Percentiles rank a stretch among this genome's conserved stretches.
Conservation (phyloP, 2,113 vertebrate species). For the Haemorhous mexicanus region DNA sequence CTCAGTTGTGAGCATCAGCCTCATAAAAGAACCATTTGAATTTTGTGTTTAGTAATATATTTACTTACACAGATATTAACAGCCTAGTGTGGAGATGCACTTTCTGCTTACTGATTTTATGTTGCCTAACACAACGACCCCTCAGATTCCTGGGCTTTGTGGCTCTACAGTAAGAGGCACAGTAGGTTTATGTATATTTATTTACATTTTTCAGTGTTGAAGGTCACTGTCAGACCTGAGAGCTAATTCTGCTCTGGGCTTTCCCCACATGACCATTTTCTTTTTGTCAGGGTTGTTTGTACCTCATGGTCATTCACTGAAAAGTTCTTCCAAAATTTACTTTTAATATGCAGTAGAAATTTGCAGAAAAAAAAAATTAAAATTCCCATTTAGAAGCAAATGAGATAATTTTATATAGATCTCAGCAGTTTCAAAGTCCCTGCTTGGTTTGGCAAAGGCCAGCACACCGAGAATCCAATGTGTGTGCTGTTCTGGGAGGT, state of each 20-base stretch:
- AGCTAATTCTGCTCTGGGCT: background rate
- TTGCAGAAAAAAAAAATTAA: background rate
- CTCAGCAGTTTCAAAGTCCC: background rate
- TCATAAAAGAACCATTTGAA: background rate
- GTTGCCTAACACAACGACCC: background rate
- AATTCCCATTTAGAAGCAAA: background rate
- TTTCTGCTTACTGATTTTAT: background rate
- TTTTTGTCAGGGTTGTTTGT: background rate
- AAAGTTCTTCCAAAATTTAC: background rate
- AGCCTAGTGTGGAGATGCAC: background rate
- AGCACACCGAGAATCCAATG: rapidly evolving
- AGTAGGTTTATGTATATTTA: background rate
- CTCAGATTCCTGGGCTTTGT: background rate
- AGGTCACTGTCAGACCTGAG: background rate
- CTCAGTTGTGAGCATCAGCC: background rate
- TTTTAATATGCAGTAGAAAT: background rate
- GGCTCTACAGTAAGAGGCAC: background rate
- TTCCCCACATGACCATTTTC: background rate
- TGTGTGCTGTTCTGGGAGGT: background rate
- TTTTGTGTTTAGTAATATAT: background rate
- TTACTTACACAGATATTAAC: background rate
- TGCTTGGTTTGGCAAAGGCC: background rate
- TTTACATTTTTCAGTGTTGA: background rate
- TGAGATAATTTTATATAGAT: background rate
- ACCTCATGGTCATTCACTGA: background rate